These are phyloP conservation scores for Eurypyga helias DNA, from an alignment of 2,113 vertebrate genomes.

Conservation along the genomic window DNA sequence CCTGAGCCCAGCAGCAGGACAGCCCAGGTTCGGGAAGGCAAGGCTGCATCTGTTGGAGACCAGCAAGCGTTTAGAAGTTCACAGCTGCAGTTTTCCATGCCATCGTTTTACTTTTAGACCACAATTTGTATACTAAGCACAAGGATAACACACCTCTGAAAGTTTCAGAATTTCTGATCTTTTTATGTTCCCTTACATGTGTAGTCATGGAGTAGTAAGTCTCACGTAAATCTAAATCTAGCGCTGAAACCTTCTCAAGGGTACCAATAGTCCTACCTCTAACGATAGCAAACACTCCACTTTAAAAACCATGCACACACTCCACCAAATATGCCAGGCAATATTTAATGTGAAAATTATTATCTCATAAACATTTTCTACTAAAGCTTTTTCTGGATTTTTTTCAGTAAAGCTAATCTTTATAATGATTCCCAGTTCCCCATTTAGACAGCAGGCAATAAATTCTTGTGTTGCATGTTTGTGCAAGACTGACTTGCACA, in stretches of 20 bases:
- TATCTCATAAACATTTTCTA: slow-evolving; percentile 52
- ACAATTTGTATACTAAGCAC: neutral
- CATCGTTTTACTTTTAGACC: neutral
- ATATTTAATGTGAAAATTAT: slow-evolving; percentile 19
- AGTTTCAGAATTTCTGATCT: neutral
- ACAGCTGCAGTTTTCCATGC: neutral
- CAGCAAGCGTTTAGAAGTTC: neutral
- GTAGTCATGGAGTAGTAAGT: neutral
- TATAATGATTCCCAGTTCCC: slow-evolving; percentile 64
- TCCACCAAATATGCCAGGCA: slow-evolving; percentile 2
- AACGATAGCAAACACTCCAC: neutral
- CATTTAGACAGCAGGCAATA: slow-evolving; percentile 60
- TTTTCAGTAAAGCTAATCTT: slow-evolving; percentile 46
- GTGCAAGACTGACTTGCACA: slow-evolving; percentile 44
- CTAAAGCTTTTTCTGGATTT: slow-evolving; percentile 29
- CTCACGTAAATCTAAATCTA: neutral
- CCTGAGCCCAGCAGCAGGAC: neutral
- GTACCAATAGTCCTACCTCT: neutral
- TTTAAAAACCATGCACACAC: neutral
- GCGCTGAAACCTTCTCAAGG: neutral
- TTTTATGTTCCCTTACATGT: neutral
- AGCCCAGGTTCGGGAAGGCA: accelerated
- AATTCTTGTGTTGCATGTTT: slow-evolving; percentile 60
- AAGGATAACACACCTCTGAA: neutral
- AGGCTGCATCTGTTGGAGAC: accelerated